Conservation (phyloP, 1,140 invertebrate species). For the Nixonia krombeini region DNA sequence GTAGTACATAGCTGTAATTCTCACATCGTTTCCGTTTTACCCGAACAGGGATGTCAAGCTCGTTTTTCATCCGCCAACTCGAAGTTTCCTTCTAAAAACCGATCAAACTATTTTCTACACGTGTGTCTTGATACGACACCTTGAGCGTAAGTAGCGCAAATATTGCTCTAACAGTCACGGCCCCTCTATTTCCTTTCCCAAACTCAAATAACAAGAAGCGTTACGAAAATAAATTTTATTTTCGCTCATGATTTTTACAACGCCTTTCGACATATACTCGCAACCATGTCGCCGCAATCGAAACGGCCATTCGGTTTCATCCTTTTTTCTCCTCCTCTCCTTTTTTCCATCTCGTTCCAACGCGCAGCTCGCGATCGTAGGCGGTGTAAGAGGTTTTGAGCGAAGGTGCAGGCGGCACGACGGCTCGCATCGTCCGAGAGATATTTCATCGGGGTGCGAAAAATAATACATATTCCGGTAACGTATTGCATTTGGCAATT, state of each 20-base stretch:
- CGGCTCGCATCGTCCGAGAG: slow-evolving; percentile 5
- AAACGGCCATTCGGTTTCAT: too few species aligned
- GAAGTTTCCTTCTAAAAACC: neutral
- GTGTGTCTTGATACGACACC: neutral
- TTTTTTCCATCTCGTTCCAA: neutral
- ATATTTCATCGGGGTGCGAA: slow-evolving; percentile 9
- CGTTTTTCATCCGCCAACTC: neutral
- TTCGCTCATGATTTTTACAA: neutral
- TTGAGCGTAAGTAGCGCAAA: neutral
- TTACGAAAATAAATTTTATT: neutral
- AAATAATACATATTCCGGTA: slow-evolving; percentile 5
- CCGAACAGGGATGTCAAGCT: neutral
- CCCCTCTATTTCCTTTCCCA: neutral
- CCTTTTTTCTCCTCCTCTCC: too few species aligned
- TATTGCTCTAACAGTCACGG: neutral
- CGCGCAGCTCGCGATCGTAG: too few species aligned
- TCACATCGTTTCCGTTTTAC: too few species aligned
- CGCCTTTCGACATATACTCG: neutral
- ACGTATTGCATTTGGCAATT: slow-evolving; percentile 9
- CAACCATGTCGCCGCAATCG: neutral
- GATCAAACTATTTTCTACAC: neutral
- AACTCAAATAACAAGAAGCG: neutral
- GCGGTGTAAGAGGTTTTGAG: too few species aligned
- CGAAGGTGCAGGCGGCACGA: too few species aligned
- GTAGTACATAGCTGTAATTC: too few species aligned